Percentiles rank a stretch among this genome's conserved stretches.
These are phyloP conservation scores for Perca fluviatilis DNA, from an alignment of 2,113 vertebrate genomes.

Conservation along the genomic window DNA sequence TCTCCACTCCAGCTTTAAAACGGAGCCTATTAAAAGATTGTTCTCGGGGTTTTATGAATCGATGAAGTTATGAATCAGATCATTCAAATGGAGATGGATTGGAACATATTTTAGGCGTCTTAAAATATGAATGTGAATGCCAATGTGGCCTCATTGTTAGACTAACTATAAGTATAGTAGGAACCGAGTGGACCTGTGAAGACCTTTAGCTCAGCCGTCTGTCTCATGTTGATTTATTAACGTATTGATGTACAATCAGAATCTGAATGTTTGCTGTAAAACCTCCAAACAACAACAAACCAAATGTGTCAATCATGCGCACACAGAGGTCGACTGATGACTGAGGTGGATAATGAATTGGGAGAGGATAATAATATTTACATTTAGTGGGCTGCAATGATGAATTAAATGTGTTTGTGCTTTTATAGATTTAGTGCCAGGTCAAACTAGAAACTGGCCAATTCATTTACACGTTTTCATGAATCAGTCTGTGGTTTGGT, in stretches of 20 bases:
- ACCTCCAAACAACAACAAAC: conserved; percentile 30
- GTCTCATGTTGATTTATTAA: conserved; percentile 9
- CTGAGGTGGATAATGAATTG: background rate
- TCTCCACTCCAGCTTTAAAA: too few relatives aligned
- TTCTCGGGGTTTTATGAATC: too few relatives aligned
- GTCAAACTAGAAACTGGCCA: background rate
- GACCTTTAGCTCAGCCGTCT: conserved; percentile 9
- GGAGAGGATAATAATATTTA: background rate
- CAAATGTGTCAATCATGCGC: conserved; percentile 24
- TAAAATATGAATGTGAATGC: too few relatives aligned
- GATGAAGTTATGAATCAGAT: too few relatives aligned
- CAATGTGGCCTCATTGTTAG: background rate
- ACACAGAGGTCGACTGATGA: conserved; percentile 43
- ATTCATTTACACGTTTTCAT: conserved; percentile 16
- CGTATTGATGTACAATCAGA: conserved; percentile 26
- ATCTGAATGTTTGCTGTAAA: conserved; percentile 32
- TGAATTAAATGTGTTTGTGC: conserved; percentile 14
- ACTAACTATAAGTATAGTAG: background rate
- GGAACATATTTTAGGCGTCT: too few relatives aligned
- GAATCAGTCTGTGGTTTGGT: too few relatives aligned
- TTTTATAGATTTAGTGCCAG: background rate
- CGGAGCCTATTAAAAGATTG: too few relatives aligned
- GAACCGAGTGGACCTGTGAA: conserved; percentile 14
- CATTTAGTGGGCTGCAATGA: conserved; percentile 1
- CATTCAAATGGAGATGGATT: too few relatives aligned